phyloP scores from a whole-genome alignment of 2,888 invertebrate species.

The Acanthopleura granulata region DNA sequence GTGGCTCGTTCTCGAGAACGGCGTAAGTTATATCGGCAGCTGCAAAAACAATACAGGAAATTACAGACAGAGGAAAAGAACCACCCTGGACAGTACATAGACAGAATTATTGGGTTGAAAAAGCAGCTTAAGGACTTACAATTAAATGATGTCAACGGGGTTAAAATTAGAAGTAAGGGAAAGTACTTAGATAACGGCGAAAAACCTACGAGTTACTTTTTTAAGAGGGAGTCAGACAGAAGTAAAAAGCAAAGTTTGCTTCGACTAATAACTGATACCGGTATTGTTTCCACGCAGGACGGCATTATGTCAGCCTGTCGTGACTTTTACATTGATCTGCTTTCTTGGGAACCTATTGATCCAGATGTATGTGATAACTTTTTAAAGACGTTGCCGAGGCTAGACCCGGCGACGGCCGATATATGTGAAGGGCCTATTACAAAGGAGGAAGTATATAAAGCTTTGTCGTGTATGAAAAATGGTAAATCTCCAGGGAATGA shows the following conservation, averaged over 20 bases:
- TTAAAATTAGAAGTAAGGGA: background rate
- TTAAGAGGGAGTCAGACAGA: background rate
- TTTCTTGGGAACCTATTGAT: conserved; percentile 20
- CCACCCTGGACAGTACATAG: background rate
- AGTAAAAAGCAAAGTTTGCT: background rate
- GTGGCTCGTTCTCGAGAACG: background rate
- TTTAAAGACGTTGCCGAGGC: conserved; percentile 22
- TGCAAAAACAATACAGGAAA: background rate
- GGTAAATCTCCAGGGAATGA: conserved; percentile 36
- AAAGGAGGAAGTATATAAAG: conserved; percentile 8
- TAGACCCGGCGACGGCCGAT: conserved; percentile 4
- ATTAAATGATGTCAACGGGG: background rate
- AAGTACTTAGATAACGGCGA: background rate
- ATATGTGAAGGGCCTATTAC: conserved; percentile 26
- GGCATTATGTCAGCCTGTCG: conserved; percentile 19
- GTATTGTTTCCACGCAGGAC: background rate
- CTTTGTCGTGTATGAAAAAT: conserved; percentile 28
- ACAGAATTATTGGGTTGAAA: background rate
- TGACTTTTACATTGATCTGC: conserved; percentile 21
- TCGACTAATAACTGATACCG: background rate
- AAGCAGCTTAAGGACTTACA: background rate
- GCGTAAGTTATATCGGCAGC: background rate
- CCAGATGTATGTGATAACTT: conserved; percentile 15
- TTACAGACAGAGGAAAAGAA: background rate
- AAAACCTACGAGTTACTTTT: background rate